Evolutionary conservation across 2,888 invertebrate genomes (phyloP).

Genomic region (Tupiocoris notatus): DNA sequence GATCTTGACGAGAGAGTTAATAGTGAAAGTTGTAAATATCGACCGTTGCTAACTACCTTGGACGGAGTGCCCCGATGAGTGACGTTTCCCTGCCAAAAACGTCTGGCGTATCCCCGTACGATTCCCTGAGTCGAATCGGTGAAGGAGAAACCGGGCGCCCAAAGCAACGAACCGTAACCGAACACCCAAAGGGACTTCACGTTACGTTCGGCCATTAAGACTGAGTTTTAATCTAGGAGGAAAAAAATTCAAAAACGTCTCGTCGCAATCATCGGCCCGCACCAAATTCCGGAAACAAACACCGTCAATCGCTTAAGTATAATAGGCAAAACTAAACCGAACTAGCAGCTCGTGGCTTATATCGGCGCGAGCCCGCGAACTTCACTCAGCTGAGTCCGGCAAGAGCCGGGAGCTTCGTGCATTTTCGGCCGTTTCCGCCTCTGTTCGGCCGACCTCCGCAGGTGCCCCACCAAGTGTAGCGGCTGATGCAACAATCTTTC

Average conservation of each 20-base stretch:
- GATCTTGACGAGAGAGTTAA: no score
- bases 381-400: neutral
- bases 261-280: no score
- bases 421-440: neutral
- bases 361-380: neutral
- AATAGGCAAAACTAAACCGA: neutral
- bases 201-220: constrained; percentile 15
- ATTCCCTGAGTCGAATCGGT: constrained; percentile 78
- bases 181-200: constrained; percentile 74
- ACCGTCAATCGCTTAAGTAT: no score
- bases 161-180: constrained; percentile 93
- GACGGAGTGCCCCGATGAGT: constrained; percentile 73
- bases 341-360: neutral
- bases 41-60: no score
- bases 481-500: neutral
- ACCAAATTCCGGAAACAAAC: no score
- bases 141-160: constrained; percentile 90
- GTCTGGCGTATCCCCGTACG: constrained; percentile 73
- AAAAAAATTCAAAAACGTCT: no score
- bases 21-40: no score
- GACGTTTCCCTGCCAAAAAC: constrained; percentile 91
- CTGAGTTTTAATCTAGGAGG: no score
- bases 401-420: neutral
- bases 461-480: neutral
- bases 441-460: neutral